Percentiles rank a stretch among this genome's conserved stretches.
Evolutionary conservation across 2,113 vertebrate genomes (phyloP).

Genomic region (Zootoca vivipara): DNA sequence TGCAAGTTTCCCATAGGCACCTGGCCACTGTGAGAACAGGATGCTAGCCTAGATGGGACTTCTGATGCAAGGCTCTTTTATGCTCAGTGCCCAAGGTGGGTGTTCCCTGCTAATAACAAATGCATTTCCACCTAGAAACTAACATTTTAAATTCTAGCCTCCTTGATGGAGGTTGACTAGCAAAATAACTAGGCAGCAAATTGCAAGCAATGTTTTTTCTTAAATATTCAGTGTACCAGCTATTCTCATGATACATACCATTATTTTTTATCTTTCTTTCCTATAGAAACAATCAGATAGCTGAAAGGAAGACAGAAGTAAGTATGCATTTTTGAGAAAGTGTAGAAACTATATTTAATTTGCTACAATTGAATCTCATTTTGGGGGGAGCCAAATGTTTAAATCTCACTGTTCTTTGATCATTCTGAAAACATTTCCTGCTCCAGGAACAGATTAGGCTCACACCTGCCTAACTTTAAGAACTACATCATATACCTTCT

Average conservation of each 20-base stretch:
- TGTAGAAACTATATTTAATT: not conserved
- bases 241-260: not conserved
- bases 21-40: too few species aligned
- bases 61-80: too few species aligned
- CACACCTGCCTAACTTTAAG: not conserved
- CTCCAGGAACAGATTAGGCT: not conserved
- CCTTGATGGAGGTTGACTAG: not conserved
- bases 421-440: not conserved
- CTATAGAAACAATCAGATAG: slow-evolving; percentile 70
- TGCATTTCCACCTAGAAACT: not conserved
- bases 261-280: slow-evolving; percentile 20
- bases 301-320: slow-evolving; percentile 72
- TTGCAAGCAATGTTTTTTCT: not conserved
- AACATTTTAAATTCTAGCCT: not conserved
- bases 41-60: too few species aligned
- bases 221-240: not conserved
- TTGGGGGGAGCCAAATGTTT: not conserved
- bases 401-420: not conserved
- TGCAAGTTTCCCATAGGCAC: too few species aligned
- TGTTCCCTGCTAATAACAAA: not conserved
- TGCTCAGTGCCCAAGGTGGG: not conserved
- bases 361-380: not conserved
- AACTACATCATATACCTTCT: not conserved
- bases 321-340: slow-evolving; percentile 51
- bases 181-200: too few species aligned